Conservation (phyloP, 35 echinoderm and acorn worm species). For the Antedon bifida region DNA sequence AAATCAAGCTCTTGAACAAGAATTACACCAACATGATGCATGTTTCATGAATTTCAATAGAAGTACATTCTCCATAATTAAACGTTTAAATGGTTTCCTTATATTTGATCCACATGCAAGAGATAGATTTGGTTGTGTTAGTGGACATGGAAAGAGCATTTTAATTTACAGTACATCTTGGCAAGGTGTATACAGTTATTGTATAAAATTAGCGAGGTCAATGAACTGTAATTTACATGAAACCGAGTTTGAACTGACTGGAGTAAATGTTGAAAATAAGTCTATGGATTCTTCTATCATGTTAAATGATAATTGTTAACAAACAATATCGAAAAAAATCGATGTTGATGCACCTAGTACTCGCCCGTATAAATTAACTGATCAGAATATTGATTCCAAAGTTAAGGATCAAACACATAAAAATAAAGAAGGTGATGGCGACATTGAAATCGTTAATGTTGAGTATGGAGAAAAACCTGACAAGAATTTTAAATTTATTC, state of each 20-base stretch:
- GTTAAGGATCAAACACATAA: too few relatives aligned
- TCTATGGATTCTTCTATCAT: too few relatives aligned
- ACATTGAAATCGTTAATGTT: slow-evolving; percentile 3
- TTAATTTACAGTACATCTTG: slow-evolving; percentile 1
- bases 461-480: slow-evolving; percentile 11
- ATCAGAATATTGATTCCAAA: too few relatives aligned
- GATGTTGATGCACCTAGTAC: too few relatives aligned
- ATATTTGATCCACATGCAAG: slow-evolving; percentile 8
- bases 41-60: slow-evolving; percentile 17
- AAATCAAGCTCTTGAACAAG: slow-evolving; percentile 15
- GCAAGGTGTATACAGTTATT: slow-evolving; percentile 18
- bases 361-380: too few relatives aligned
- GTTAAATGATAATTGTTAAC: too few relatives aligned
- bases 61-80: slow-evolving; percentile 17
- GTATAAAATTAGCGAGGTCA: neutral
- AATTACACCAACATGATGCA: slow-evolving; percentile 9
- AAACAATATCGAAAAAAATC: too few relatives aligned
- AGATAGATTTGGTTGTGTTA: neutral
- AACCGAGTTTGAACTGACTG: slow-evolving; percentile 16
- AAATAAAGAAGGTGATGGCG: too few relatives aligned
- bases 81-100: neutral
- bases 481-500: slow-evolving; percentile 21
- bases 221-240: slow-evolving; percentile 3
- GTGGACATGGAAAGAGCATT: neutral
- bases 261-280: neutral